Conservation (phyloP, 2,888 invertebrate genomes). For the Tanytarsus gracilentus region DNA sequence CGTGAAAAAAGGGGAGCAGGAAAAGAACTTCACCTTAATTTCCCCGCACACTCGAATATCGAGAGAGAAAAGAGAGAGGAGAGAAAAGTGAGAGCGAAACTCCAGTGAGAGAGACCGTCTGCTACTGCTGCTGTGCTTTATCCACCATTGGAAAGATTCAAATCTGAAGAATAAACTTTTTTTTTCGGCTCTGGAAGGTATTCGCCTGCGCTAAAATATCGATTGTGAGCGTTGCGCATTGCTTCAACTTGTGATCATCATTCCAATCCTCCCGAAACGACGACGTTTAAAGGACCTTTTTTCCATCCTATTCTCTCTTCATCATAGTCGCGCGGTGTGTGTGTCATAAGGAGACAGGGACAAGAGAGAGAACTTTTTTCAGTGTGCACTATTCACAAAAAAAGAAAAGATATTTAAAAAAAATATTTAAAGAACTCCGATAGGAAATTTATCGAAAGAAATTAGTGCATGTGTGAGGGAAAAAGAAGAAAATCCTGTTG, state of each 20-base stretch:
- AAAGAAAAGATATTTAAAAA: too few relatives aligned
- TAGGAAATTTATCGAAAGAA: too few relatives aligned
- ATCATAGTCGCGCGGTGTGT: background rate
- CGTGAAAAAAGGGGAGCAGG: constrained; percentile 5
- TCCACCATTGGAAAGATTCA: too few relatives aligned
- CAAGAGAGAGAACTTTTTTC: background rate
- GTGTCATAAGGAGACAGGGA: background rate
- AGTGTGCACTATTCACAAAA: too few relatives aligned
- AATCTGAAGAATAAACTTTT: too few relatives aligned
- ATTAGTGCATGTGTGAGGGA: constrained; percentile 1
- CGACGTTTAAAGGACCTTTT: background rate
- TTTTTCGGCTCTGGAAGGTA: constrained; percentile 16
- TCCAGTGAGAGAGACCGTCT: background rate
- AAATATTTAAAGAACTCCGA: too few relatives aligned
- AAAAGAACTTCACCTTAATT: constrained; percentile 28
- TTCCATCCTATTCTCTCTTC: background rate
- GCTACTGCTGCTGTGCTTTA: too few relatives aligned
- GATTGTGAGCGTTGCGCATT: constrained; percentile 26
- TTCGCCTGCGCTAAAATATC: constrained; percentile 28
- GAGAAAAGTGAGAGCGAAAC: background rate
- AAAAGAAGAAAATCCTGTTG: constrained; percentile 9
- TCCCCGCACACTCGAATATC: background rate
- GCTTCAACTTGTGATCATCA: background rate
- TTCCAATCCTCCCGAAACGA: background rate
- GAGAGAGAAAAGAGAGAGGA: background rate